Conservation (phyloP, 37 sponge, comb jelly and placozoan genomes). For the Amphimedon queenslandica region DNA sequence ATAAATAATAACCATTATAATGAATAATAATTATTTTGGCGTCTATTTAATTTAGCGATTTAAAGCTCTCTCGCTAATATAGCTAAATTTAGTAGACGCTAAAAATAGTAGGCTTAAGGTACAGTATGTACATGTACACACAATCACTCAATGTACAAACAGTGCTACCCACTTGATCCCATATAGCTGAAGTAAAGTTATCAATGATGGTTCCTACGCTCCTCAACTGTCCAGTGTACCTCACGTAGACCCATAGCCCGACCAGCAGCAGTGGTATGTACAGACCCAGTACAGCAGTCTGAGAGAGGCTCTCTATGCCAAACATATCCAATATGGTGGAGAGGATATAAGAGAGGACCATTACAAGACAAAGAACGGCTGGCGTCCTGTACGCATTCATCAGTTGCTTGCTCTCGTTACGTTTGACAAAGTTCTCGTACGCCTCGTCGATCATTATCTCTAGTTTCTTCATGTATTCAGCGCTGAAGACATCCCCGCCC, state of each 20-base stretch:
- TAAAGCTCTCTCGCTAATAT: no score
- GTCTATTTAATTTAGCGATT: no score
- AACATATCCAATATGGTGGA: slow-evolving; percentile 58
- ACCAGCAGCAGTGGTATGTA: slow-evolving; percentile 64
- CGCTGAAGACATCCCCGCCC: slow-evolving; percentile 82
- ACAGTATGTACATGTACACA: neutral
- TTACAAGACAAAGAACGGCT: slow-evolving; percentile 67
- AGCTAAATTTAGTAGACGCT: no score
- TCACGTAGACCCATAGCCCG: slow-evolving; percentile 71
- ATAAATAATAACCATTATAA: no score
- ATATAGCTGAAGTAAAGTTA: slow-evolving; percentile 59
- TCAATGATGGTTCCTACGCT: slow-evolving; percentile 83
- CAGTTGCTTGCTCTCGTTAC: slow-evolving; percentile 94
- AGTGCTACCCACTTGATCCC: slow-evolving; percentile 88
- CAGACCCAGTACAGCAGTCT: slow-evolving; percentile 66
- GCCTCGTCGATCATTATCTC: slow-evolving; percentile 71
- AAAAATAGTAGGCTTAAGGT: no score
- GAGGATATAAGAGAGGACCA: slow-evolving; percentile 73
- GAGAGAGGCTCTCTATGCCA: slow-evolving; percentile 62
- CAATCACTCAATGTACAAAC: neutral
- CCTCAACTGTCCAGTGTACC: slow-evolving; percentile 80
- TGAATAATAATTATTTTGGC: no score
- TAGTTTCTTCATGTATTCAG: slow-evolving; percentile 64
- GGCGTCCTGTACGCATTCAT: slow-evolving; percentile 91
- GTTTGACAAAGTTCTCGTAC: slow-evolving; percentile 63